Evolutionary conservation across 2,888 invertebrate species (phyloP).

Genomic region (Ophion ellenae): DNA sequence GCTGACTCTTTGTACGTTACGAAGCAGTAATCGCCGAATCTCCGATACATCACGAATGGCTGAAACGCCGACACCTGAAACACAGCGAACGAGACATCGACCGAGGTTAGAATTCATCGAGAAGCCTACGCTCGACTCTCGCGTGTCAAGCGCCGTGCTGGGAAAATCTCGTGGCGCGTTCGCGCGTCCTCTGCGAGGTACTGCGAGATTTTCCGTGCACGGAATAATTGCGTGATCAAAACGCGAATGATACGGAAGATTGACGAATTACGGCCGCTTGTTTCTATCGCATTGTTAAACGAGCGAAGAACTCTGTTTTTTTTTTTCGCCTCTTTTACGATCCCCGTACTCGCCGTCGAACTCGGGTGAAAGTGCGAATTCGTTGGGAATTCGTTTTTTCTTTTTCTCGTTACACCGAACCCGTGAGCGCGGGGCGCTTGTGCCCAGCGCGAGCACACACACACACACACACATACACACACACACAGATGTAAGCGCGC

Average conservation of each 20-base stretch:
- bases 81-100: slow-evolving; percentile 47
- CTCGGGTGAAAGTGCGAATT: slow-evolving; percentile 32
- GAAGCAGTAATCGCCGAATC: slow-evolving; percentile 80
- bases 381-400: slow-evolving; percentile 2
- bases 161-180: not conserved
- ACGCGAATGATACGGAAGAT: not conserved
- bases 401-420: slow-evolving; percentile 18
- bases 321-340: not conserved
- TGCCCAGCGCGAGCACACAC: not conserved
- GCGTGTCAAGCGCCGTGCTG: no score
- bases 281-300: slow-evolving; percentile 23
- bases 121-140: no score
- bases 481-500: slow-evolving; percentile 20
- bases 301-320: slow-evolving; percentile 7
- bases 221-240: not conserved
- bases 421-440: slow-evolving; percentile 29
- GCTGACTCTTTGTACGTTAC: slow-evolving; percentile 80
- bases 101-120: not conserved
- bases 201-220: not conserved
- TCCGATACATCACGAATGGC: slow-evolving; percentile 82
- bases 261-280: not conserved
- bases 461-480: not conserved
- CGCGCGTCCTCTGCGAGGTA: not conserved
- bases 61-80: slow-evolving; percentile 80
- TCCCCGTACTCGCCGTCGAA: not conserved